phyloP scores from a whole-genome alignment of 2,888 invertebrate species.

The Cerceris ruficornis region DNA sequence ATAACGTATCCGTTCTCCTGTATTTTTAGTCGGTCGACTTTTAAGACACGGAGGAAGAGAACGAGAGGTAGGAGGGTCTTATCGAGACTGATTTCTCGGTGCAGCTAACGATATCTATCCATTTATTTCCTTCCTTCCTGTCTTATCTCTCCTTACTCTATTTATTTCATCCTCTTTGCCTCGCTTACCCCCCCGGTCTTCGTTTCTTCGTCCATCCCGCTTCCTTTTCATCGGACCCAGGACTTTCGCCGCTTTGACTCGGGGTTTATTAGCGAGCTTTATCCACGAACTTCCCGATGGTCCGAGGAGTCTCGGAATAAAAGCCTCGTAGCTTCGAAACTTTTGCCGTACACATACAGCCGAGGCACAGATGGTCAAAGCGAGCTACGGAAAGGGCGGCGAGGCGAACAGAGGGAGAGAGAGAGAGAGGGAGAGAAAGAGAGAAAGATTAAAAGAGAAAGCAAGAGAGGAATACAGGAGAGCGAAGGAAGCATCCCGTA shows the following conservation, averaged over 20 bases:
- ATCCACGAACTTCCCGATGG: constrained; percentile 66
- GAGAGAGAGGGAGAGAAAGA: constrained; percentile 13
- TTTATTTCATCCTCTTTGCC: background rate
- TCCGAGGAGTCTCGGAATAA: constrained; percentile 65
- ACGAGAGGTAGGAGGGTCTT: background rate
- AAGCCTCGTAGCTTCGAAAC: constrained; percentile 66
- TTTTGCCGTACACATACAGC: constrained; percentile 55
- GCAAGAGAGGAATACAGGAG: constrained; percentile 3
- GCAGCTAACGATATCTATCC: background rate
- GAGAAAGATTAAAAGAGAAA: constrained; percentile 32
- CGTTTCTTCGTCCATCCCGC: constrained; percentile 4
- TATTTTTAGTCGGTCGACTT: background rate
- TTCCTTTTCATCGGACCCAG: constrained; percentile 47
- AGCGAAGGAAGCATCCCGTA: background rate
- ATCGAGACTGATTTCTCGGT: background rate
- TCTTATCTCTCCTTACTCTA: constrained; percentile 2
- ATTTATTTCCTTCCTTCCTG: constrained; percentile 3
- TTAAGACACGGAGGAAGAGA: background rate
- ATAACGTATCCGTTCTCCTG: constrained; percentile 23
- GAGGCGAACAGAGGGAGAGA: constrained; percentile 14
- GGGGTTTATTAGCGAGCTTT: constrained; percentile 73
- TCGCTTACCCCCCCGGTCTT: constrained; percentile 4
- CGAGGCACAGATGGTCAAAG: constrained; percentile 53
- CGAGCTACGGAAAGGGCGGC: constrained; percentile 29
- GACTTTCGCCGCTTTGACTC: constrained; percentile 65